Conservation (phyloP, 2,113 vertebrate genomes). For the Lepisosteus oculatus region DNA sequence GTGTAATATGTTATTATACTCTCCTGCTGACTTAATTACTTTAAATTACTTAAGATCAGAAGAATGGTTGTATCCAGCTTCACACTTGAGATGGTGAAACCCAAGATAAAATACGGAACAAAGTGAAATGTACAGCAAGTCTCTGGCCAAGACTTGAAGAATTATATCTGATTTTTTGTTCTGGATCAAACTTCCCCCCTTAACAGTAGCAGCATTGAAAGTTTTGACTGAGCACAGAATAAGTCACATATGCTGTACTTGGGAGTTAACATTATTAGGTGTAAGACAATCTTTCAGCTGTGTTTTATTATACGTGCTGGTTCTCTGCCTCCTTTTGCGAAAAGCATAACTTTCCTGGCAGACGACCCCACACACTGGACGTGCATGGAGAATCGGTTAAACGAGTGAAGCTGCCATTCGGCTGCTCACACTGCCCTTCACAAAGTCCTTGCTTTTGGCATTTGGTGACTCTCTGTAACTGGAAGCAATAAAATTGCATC, state of each 20-base stretch:
- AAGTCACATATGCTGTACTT: neutral
- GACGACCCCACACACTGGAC: neutral
- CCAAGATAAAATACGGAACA: neutral
- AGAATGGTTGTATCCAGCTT: neutral
- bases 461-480: too few species aligned
- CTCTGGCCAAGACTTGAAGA: neutral
- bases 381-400: neutral
- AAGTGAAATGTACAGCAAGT: neutral
- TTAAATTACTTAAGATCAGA: neutral
- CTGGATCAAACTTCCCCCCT: neutral
- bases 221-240: neutral
- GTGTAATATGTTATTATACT: too few species aligned
- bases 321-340: conserved; percentile 10
- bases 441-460: too few species aligned
- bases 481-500: too few species aligned
- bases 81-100: neutral
- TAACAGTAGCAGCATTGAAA: conserved; percentile 3
- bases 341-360: conserved; percentile 2
- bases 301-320: conserved; percentile 10
- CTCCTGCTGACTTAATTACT: too few species aligned
- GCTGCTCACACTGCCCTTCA: too few species aligned
- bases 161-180: too few species aligned
- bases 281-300: conserved; percentile 6
- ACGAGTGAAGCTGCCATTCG: too few species aligned
- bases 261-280: neutral